phyloP scores from a whole-genome alignment of 1,140 invertebrate species.

The Drosophila teissieri region DNA sequence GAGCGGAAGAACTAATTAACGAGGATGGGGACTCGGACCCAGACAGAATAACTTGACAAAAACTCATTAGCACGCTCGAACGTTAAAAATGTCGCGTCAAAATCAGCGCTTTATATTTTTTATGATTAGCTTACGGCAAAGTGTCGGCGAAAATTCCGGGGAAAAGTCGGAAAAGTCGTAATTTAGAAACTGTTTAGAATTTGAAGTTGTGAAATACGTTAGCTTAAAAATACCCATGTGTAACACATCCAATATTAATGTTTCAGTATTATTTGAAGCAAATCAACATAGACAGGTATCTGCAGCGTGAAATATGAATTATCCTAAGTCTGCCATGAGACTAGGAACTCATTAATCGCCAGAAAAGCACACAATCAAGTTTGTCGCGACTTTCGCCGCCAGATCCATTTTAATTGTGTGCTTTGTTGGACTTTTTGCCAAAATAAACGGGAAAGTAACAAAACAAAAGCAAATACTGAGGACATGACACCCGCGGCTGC shows the following conservation, averaged over 20 bases:
- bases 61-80: slow-evolving; percentile 82
- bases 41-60: slow-evolving; percentile 59
- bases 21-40: slow-evolving; percentile 47
- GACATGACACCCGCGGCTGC: slow-evolving; percentile 58
- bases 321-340: slow-evolving; percentile 57
- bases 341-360: slow-evolving; percentile 77
- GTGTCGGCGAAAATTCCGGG: slow-evolving; percentile 6
- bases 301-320: slow-evolving; percentile 12
- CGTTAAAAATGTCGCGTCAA: slow-evolving; percentile 83
- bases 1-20: slow-evolving; percentile 82
- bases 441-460: slow-evolving; percentile 36
- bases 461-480: slow-evolving; percentile 34
- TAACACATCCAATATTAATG: not conserved
- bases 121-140: slow-evolving; percentile 64
- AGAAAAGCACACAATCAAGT: slow-evolving; percentile 26
- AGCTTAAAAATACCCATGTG: not conserved
- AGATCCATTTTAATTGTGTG: slow-evolving; percentile 74
- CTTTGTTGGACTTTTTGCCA: slow-evolving; percentile 37
- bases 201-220: not conserved
- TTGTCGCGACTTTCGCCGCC: slow-evolving; percentile 65
- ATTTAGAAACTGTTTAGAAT: not conserved
- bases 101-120: slow-evolving; percentile 82
- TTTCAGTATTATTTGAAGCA: not conserved
- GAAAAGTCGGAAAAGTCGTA: not conserved
- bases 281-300: no score